Evolutionary conservation across 2,797 vertebrate genomes (phyloP).

Genomic region (Pseudomugil gertrudae): DNA sequence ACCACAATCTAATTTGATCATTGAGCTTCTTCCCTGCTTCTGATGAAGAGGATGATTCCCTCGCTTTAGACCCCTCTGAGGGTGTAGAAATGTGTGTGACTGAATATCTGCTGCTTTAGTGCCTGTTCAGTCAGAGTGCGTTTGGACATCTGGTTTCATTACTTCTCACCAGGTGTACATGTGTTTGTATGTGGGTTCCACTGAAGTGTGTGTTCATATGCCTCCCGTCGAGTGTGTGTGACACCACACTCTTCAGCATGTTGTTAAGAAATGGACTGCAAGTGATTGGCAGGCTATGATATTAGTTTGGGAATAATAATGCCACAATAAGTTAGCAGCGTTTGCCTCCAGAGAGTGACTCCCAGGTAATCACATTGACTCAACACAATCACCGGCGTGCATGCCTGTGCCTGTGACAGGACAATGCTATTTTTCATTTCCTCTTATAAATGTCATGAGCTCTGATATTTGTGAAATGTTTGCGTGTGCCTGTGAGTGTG

Average conservation of each 20-base stretch:
- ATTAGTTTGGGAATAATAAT: conserved; percentile 76
- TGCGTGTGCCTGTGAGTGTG: conserved; percentile 9
- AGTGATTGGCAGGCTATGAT: conserved; percentile 71
- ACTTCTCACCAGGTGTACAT: conserved; percentile 12
- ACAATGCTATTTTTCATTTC: conserved; percentile 67
- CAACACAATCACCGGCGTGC: conserved; percentile 66
- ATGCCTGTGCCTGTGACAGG: conserved; percentile 43
- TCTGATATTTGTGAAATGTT: conserved; percentile 32
- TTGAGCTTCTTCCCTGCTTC: conserved; percentile 67
- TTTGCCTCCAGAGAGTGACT: conserved; percentile 64
- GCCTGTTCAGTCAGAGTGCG: conserved; percentile 19
- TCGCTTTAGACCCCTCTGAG: conserved; percentile 41
- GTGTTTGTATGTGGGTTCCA: conserved; percentile 4
- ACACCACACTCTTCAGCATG: conserved; percentile 41
- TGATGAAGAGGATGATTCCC: conserved; percentile 71
- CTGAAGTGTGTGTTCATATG: background rate
- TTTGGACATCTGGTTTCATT: conserved; percentile 33
- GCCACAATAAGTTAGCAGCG: conserved; percentile 69
- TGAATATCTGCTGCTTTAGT: conserved; percentile 40
- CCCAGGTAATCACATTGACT: conserved; percentile 72
- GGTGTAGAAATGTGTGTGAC: conserved; percentile 26
- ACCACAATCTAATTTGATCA: conserved; percentile 74
- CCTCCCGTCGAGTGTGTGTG: conserved; percentile 8
- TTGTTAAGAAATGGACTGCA: conserved; percentile 54
- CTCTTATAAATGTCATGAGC: conserved; percentile 58